These are phyloP conservation scores for Halocynthia roretzi DNA, from an alignment of 23 tunicate genomes.

Conservation along the genomic window DNA sequence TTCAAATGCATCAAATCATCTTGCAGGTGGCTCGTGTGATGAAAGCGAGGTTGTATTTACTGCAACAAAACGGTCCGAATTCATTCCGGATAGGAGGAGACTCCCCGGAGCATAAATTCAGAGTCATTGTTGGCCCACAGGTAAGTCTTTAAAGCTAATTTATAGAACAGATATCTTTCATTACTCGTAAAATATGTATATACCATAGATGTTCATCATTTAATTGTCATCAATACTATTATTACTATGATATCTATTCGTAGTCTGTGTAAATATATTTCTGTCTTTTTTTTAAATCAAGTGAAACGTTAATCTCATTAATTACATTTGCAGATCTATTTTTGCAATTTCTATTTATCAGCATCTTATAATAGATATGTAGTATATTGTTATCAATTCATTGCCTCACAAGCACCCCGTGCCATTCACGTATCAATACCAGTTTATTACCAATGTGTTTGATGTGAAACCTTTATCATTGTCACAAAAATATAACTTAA, in stretches of 20 bases:
- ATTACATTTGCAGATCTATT: too few relatives aligned
- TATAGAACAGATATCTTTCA: not conserved
- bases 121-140: constrained; percentile 87
- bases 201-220: not conserved
- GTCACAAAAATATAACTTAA: too few relatives aligned
- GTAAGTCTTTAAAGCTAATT: constrained; percentile 12
- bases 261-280: too few relatives aligned
- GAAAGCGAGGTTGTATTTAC: constrained; percentile 77
- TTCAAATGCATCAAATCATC: not conserved
- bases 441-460: too few relatives aligned
- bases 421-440: too few relatives aligned
- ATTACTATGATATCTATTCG: not conserved
- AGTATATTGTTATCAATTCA: too few relatives aligned
- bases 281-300: too few relatives aligned
- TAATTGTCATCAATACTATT: not conserved
- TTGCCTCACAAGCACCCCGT: too few relatives aligned
- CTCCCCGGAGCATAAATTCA: constrained; percentile 81
- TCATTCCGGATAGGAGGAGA: constrained; percentile 93
- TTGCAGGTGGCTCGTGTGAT: constrained; percentile 71
- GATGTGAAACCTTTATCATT: too few relatives aligned
- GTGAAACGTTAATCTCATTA: too few relatives aligned
- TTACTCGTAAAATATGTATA: not conserved
- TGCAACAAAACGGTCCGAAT: constrained; percentile 90
- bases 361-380: too few relatives aligned
- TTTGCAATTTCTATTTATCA: too few relatives aligned